A percentile compares a stretch with the other conserved stretches of the same genome.
phyloP scores from a whole-genome alignment of 1,140 invertebrate genomes.

The Macrobrachium rosenbergii region DNA sequence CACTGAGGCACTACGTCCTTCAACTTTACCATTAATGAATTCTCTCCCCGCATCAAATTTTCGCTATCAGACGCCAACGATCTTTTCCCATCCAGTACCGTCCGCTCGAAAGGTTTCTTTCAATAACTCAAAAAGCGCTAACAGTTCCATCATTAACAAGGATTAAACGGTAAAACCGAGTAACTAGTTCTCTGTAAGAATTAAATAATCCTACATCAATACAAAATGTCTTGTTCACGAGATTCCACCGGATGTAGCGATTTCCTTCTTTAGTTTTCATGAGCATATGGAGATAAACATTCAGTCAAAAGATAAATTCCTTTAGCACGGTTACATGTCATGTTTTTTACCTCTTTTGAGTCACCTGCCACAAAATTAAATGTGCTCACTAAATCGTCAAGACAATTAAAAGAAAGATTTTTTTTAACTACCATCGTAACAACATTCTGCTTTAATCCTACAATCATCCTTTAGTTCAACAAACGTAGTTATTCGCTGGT shows the following conservation, averaged over 20 bases:
- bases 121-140: constrained; percentile 13
- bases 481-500: too few relatives aligned
- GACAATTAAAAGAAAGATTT: too few relatives aligned
- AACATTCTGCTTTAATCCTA: too few relatives aligned
- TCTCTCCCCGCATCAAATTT: constrained; percentile 7
- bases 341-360: constrained; percentile 32
- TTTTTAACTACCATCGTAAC: too few relatives aligned
- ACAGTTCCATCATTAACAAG: constrained; percentile 9
- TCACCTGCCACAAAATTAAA: constrained; percentile 23
- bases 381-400: constrained; percentile 1
- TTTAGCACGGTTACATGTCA: constrained; percentile 33
- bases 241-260: neutral
- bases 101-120: too few relatives aligned
- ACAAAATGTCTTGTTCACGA: constrained; percentile 23
- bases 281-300: constrained; percentile 3
- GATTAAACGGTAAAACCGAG: too few relatives aligned
- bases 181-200: constrained; percentile 13
- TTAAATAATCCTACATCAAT: constrained; percentile 25
- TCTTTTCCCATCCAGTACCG: too few relatives aligned
- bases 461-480: too few relatives aligned
- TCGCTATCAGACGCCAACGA: too few relatives aligned
- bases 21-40: neutral
- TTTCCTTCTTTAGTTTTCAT: neutral
- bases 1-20: constrained; percentile 5
- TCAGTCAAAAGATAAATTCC: too few relatives aligned